These are phyloP conservation scores for Heliothis subflexa DNA, from an alignment of 1,140 invertebrate species.

Conservation along the genomic window DNA sequence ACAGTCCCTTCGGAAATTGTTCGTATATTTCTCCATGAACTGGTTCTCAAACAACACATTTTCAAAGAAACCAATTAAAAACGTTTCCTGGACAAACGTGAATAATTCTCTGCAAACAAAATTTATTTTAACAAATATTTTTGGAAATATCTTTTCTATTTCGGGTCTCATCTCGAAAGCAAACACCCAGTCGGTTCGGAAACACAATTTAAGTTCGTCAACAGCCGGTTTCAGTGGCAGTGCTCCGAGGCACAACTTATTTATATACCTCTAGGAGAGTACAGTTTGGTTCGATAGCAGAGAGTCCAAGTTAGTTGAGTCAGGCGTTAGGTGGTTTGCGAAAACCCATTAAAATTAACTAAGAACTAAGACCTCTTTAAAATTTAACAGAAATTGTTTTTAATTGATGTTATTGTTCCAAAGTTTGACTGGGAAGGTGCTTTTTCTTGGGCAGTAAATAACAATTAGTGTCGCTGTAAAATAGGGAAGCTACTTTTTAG, in stretches of 20 bases:
- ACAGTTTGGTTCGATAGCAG: conserved; percentile 40
- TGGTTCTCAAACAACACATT: conserved; percentile 7
- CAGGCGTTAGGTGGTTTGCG: conserved; percentile 28
- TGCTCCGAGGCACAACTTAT: conserved; percentile 50
- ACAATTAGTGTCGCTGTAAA: conserved; percentile 19
- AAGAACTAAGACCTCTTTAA: conserved; percentile 13
- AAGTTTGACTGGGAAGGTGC: conserved; percentile 4
- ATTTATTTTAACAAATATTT: conserved; percentile 60
- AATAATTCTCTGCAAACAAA: conserved; percentile 44
- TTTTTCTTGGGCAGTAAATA: neutral
- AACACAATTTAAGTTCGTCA: conserved; percentile 67
- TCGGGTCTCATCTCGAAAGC: conserved; percentile 57
- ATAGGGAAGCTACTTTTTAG: conserved; percentile 8
- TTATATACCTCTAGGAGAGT: conserved; percentile 56
- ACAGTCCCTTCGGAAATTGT: neutral
- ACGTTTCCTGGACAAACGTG: conserved; percentile 17
- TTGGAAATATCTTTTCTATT: conserved; percentile 58
- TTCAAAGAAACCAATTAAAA: conserved; percentile 37
- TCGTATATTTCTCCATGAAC: neutral
- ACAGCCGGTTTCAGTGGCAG: conserved; percentile 53
- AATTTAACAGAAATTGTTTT: neutral
- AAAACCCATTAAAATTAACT: conserved; percentile 42
- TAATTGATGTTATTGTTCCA: conserved; percentile 2
- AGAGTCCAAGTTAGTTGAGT: conserved; percentile 40
- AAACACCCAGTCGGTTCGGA: conserved; percentile 58